Base-by-base conservation (phyloP, 2,113 vertebrate species). In the Mystacornis crossleyi region DNA sequence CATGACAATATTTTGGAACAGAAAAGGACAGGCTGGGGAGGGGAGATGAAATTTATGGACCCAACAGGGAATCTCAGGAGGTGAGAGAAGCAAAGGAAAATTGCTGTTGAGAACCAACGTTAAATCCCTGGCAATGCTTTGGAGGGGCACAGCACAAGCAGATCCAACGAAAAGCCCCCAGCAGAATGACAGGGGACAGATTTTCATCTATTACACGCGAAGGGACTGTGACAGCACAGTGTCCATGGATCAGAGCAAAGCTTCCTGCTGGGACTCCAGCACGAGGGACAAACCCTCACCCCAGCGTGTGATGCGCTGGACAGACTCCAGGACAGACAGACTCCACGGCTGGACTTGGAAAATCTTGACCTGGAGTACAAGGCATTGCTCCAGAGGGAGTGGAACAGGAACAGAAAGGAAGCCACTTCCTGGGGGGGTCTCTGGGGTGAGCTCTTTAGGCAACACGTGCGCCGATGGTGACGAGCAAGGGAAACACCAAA, bases 221-320 rank as follows among this genome's bases (percentile, higher is more conserved):
- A 77, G 38, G 65, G 90, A 95, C 93, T 82, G 31, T 16, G 91
- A 77, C 34, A 96, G 93, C 36, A 71, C 29, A 16, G 5, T 2
- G n/a, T 4, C 75, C 55, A 14, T 1, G 4, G 0, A 4, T 10
- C 7, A 23, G 29, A 60, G 6, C 15, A 62, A 48, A 23, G 79
- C 45, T 33, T 82, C 90, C 91, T 82, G 62, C 9, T 81, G 94
- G 89, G 70, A 86, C 71, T 60, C 91, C 95, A 96, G 90, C 51
- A 73, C 23, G 1, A 97, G 97, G 95, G 73, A 93, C 94, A 95
- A 93, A 94, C 50, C 94, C 96, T 90, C 95, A 94, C 75, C 95
- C 94, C 90, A 80, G 89, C 0, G 1, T 5, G 26, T 5, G 69
- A 58, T n/a, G 17, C 15, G 3, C 40, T 70, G 40, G n/a, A 55